Percentiles rank a stretch among this genome's conserved stretches.
Evolutionary conservation across 1,140 invertebrate genomes (phyloP).

Genomic region (Drosophila kikkawai): DNA sequence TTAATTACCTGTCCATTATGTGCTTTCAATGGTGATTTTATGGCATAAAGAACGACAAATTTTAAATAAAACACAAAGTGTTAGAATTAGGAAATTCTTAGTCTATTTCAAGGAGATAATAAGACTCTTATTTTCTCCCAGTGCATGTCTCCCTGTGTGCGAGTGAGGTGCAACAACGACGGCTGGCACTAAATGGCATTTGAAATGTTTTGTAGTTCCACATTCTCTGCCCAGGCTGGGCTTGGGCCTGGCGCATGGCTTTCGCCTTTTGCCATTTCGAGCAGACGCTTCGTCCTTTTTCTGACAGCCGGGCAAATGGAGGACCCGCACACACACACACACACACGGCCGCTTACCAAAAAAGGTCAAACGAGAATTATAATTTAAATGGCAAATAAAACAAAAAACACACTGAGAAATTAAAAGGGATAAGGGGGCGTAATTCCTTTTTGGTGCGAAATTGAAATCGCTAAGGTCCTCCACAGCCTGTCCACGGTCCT

Average conservation of each 20-base stretch:
- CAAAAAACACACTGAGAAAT: constrained; percentile 48
- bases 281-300: constrained; percentile 57
- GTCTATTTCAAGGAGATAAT: background rate
- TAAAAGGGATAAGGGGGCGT: constrained; percentile 45
- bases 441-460: constrained; percentile 64
- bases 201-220: constrained; percentile 67
- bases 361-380: constrained; percentile 65
- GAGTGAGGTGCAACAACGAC: constrained; percentile 57
- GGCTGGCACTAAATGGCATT: constrained; percentile 65
- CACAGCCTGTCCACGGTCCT: constrained; percentile 29
- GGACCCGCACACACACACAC: constrained; percentile 38
- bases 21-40: no score
- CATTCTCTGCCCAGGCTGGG: constrained; percentile 34
- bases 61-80: background rate
- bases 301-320: constrained; percentile 44
- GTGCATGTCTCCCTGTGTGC: constrained; percentile 16
- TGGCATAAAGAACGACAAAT: no score
- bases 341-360: constrained; percentile 31
- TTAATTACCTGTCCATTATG: background rate
- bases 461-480: constrained; percentile 55
- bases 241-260: constrained; percentile 37
- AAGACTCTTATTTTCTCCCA: background rate
- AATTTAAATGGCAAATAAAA: constrained; percentile 66
- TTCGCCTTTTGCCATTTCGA: constrained; percentile 59
- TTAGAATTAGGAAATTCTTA: no score